phyloP scores from a whole-genome alignment of 2,113 vertebrate species.

The Pantherophis guttatus region DNA sequence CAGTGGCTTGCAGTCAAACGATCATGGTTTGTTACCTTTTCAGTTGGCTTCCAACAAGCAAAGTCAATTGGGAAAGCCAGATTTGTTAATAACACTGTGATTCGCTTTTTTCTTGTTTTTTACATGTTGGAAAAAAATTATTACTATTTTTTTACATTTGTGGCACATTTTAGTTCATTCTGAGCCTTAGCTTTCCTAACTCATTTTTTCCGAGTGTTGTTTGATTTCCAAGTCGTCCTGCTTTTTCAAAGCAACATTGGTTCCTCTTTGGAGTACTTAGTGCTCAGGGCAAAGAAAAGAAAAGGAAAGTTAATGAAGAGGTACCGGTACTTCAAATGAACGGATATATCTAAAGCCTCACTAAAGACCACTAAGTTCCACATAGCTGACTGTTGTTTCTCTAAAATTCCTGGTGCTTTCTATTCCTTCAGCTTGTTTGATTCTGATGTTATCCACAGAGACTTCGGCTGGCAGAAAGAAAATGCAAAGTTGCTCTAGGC shows the following conservation, averaged over 20 bases:
- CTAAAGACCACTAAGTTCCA: slow-evolving; percentile 32
- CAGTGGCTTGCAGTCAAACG: background rate
- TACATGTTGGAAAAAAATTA: background rate
- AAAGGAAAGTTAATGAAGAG: background rate
- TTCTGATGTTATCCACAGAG: slow-evolving; percentile 43
- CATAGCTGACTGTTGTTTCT: slow-evolving; percentile 42
- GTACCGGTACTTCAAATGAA: background rate
- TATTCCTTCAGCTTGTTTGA: slow-evolving; percentile 29
- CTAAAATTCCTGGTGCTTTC: slow-evolving; percentile 31
- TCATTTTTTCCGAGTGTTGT: background rate
- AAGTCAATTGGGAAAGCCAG: background rate
- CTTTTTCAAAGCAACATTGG: background rate
- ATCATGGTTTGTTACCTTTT: background rate
- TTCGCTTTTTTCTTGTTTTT: background rate
- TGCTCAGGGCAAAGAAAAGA: slow-evolving; percentile 1
- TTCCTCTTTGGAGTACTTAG: background rate
- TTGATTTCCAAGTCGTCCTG: background rate
- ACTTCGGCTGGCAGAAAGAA: slow-evolving; percentile 44
- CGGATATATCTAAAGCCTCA: background rate
- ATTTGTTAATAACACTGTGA: background rate
- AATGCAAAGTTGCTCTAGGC: slow-evolving; percentile 18
- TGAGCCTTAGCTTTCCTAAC: background rate
- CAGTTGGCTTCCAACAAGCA: background rate
- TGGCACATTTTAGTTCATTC: background rate
- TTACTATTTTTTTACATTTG: background rate